Evolutionary conservation across 53 echinoderm and acorn worm genomes (phyloP), one percentile per base, ranked within the genome.

Genomic region (Mesocentrotus franciscanus): DNA sequence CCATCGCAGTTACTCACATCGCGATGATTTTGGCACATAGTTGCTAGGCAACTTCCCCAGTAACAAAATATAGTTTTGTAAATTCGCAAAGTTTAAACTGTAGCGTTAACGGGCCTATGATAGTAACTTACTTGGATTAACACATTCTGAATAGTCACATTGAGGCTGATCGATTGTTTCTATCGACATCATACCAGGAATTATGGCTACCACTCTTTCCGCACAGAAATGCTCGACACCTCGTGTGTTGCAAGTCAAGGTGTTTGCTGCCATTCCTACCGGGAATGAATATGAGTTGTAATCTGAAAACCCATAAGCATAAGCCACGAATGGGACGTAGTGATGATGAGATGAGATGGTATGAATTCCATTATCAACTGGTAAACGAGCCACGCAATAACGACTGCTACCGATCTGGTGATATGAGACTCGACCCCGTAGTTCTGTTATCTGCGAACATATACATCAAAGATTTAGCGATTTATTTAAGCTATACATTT

Each of bases 271-370:
- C 33, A 97, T 94, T 8, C 94, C 97, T 32, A 91, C 95, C 11
- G 97, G 97, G 78, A 94, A 95, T 17, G 97, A 93, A 92, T 96
- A 97, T 2, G 97, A 95, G 89, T 96, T 96, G 68, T 39, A 76
- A 60, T 90, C 64, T 18, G 97, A 95, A 55, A 97, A 96, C 9
- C 97, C 97, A 83, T 97, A 97, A 16, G 93, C 94, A 42, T 87
- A 91, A 71, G 94, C 97, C 70, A 94, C 95, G 78, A 96, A 96
- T 76, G 94, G 94, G 66, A 35, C 84, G 94, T 94, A 94, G 74
- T 96, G 87, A 13, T 33, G 68, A 66, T 96, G 64, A 7, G 30
- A 93, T 18, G 74, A 61, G 85, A 97, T 61, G 36, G 75, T 78
- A 91, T 97, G 96, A 33, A 92, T 57, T 13, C 97, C 97, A 57